Conservation (phyloP, 1,140 invertebrate genomes). For the Cephus cinctus region DNA sequence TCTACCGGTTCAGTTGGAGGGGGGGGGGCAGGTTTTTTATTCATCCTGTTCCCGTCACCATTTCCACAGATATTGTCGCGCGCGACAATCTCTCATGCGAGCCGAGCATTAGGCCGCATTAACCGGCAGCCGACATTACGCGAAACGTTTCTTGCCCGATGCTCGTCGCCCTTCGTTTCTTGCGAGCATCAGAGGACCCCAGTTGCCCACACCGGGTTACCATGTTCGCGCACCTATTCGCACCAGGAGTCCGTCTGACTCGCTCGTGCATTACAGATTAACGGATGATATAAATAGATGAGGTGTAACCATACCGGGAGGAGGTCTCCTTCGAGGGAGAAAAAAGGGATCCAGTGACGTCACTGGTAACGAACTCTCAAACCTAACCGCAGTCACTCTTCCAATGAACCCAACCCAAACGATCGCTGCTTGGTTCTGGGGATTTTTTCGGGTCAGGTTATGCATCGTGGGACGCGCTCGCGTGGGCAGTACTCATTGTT, state of each 20-base stretch:
- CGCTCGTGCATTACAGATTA: slow-evolving; percentile 26
- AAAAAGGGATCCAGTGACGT: no score
- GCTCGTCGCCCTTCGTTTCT: slow-evolving; percentile 35
- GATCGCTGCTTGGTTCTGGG: slow-evolving; percentile 4
- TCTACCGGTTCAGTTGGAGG: no score
- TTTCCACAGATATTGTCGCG: no score
- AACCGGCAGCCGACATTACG: slow-evolving; percentile 31
- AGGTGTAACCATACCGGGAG: no score
- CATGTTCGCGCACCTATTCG: slow-evolving; percentile 26
- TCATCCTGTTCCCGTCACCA: no score
- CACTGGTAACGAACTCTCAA: no score
- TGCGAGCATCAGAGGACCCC: slow-evolving; percentile 16
- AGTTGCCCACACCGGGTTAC: slow-evolving; percentile 8
- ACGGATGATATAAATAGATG: no score
- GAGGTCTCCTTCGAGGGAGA: no score
- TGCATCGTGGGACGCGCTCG: slow-evolving; percentile 3
- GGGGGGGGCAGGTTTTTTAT: no score
- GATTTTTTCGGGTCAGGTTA: not conserved
- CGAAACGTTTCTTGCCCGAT: no score
- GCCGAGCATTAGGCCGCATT: slow-evolving; percentile 32
- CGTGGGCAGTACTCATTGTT: slow-evolving; percentile 28
- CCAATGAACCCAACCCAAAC: slow-evolving; percentile 19
- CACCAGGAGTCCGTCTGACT: slow-evolving; percentile 22
- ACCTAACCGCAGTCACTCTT: no score
- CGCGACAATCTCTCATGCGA: slow-evolving; percentile 30